Base-by-base conservation (phyloP, 2,888 invertebrate species). In the Parnassius orleans region DNA sequence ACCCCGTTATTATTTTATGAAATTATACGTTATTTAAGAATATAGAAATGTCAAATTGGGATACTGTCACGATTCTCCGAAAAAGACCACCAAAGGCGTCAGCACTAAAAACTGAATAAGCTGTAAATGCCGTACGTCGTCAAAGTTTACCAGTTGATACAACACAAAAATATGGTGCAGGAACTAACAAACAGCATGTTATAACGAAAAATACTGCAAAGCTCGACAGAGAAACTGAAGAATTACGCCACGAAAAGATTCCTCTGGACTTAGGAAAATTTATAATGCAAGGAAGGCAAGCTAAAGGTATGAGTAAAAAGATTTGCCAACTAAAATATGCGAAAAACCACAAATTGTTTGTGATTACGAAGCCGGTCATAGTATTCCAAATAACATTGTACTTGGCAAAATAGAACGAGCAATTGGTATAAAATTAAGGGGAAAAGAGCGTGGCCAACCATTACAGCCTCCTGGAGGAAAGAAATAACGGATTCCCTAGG, bases 201-300 rank as follows among this genome's bases (percentile, higher is more conserved):
- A 96, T 97, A n/a, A 97, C 97, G 71, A 97, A 99, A 93, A 99
- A 99, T 87, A 99, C 99, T 61, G 98, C 98, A 55, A 98, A 98
- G 92, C 93, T 99, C 73, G 99, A 99, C 85, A 95, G 98, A 73
- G 99, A 99, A 92, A 99, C 99, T 67, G 99, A 99, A 87, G 99
- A 99, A 93, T 92, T 99, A 74, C 97, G 97, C 78, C 99, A 99
- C 89, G 98, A 98, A 69, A 96, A 85, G 71, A 74, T 91, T 67
- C 93, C 97, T 19, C 86, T 97, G 66, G 97, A 98, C 84, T 94
- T 99, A 68, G 98, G 98, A 19, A 96, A 97, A 89, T 91, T 98
- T 50, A 99, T 99, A 76, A 98, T 98, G 92, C 98, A 99, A 91
- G 98, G 97, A 47, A 94, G 99, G 57, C 98, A 98, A 81, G 92